Evolutionary conservation across 2,113 vertebrate species (phyloP).

Genomic region (Oceanites oceanicus): DNA sequence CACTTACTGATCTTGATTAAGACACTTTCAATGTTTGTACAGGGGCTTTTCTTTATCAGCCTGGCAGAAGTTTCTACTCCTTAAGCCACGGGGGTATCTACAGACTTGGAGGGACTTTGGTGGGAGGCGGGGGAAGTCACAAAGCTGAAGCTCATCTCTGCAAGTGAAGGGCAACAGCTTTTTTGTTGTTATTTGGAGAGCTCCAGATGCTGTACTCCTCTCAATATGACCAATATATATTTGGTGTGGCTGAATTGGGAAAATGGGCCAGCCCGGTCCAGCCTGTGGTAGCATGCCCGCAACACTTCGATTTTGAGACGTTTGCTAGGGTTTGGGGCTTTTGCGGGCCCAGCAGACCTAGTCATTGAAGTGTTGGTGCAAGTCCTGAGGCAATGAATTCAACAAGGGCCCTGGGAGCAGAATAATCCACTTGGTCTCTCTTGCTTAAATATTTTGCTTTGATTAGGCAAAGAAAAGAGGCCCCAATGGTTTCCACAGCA

Average conservation of each 20-base stretch:
- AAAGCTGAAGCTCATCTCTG: neutral
- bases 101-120: neutral
- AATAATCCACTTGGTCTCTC: neutral
- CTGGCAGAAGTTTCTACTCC: neutral
- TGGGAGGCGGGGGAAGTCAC: neutral
- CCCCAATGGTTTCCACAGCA: neutral
- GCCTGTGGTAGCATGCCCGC: neutral
- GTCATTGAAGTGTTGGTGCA: neutral
- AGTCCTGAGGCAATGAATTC: neutral
- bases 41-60: neutral
- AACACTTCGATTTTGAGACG: neutral
- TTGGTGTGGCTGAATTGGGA: neutral
- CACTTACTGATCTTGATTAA: conserved; percentile 36
- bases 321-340: neutral
- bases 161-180: neutral
- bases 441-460: neutral
- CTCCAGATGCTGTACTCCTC: neutral
- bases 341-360: neutral
- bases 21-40: neutral
- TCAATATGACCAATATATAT: neutral
- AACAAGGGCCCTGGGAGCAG: neutral
- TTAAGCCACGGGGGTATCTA: neutral
- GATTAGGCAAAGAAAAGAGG: neutral
- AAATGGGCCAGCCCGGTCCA: neutral
- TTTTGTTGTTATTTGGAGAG: neutral